Base-by-base conservation (phyloP, 2,113 vertebrate species). In the Clarias gariepinus region DNA sequence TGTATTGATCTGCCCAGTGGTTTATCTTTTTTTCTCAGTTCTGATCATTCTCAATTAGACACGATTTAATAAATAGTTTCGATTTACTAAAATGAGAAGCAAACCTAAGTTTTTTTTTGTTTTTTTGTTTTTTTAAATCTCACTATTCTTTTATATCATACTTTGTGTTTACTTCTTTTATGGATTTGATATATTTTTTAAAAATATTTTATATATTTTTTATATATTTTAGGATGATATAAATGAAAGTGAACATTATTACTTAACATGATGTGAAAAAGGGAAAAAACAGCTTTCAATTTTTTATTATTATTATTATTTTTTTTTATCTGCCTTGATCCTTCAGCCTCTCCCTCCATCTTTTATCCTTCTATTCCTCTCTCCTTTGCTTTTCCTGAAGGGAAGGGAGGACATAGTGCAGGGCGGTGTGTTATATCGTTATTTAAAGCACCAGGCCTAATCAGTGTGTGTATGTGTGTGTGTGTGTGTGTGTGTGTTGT, bases 391-490 rank as follows among this genome's bases (percentile, higher is more conserved):
- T 71, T 53, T 85, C 69, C 78, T 82, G 33, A 81, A 81, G 79
- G 81, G 84, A 85, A 81, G 77, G 78, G 74, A 81, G 73, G 74
- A 55, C n/a, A 53, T 84, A 36, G 60, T 85, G 78, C 87, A 83
- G 86, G 88, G 84, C 77, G 81, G 77, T 77, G 88, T 82, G 82
- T 81, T 77, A 36, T 10, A 53, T 88, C 47, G 60, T 74, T 73
- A 83, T 66, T 81, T 41, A 81, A 86, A 88, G 76, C 82, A 86
- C 85, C 85, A 85, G 85, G 74, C 79, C 74, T 47, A 85, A 85
- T 81, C 85, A 19, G 55, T 85, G 64, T 85, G 58, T 83, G 82
- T 77, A 53, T 57, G 41, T 86, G 55, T 83, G 61, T 82, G 66
- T 87, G 28, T 86, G 79, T 77, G 23, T 41, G 60, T 78, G 80